Evolutionary conservation across 1,140 invertebrate genomes (phyloP), one percentile per base, ranked within the genome.

Genomic region (Philaenus spumarius): DNA sequence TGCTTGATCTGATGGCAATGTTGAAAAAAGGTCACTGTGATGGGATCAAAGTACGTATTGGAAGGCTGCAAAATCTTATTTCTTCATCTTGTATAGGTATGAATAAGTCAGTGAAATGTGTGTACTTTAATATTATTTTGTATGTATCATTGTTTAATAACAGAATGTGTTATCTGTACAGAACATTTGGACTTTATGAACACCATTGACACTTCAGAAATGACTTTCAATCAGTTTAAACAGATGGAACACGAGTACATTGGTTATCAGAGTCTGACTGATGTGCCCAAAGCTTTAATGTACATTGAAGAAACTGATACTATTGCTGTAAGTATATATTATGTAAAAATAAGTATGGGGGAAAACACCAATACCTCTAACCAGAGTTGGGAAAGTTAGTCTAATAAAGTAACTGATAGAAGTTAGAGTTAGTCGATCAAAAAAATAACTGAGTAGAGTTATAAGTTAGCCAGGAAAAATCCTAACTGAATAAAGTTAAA

Each of bases 141-240:
- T n/a, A n/a, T n/a, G n/a, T n/a, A n/a, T n/a, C n/a, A n/a, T n/a
- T n/a, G n/a, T n/a, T n/a, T n/a, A n/a, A n/a, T n/a, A n/a, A n/a
- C n/a, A n/a, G n/a, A n/a, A n/a, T n/a, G n/a, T n/a, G n/a, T n/a
- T n/a, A 50, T 66, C 62, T 56, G 76, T 76, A 50, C 68, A 90
- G 91, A 95, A 73, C 95, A 98, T 78, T 78, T 98, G 68, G 95
- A 98, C 76, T 98, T 98, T 73, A 87, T 97, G 78, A 88, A 88
- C 69, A 73, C 82, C 67, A 68, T 86, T 71, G 73, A 86, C 64
- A 78, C 85, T 45, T 81, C 84, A 0, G 81, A 86, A 63, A 77
- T 88, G 42, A 78, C 82, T 67, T 81, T 91, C 64, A 81, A 78
- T 12, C 85, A 91, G 39, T 96, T 97, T 73, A 82, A 82, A 58